Base-by-base conservation (phyloP, 2,888 invertebrate genomes). In the Cyclophora albipunctata region DNA sequence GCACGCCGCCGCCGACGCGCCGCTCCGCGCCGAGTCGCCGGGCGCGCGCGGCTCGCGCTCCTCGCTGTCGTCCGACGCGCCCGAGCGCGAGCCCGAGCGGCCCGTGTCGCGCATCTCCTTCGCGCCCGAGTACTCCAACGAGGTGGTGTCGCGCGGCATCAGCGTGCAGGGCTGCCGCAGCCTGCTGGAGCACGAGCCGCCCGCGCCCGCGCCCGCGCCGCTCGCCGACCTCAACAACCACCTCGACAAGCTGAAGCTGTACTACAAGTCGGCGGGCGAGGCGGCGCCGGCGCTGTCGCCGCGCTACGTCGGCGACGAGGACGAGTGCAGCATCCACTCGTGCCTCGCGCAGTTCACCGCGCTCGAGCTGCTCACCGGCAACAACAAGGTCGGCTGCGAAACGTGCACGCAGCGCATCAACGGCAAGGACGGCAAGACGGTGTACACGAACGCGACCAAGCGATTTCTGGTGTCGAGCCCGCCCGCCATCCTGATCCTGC, bases 311-410 rank as follows among this genome's bases (percentile, higher is more conserved):
- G 92, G 92, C 67, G 93, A 93, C 60, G 94, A 94, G 50, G 93
- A 93, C 43, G 95, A 95, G 64, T 94, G 93, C 75, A 95, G 96
- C 34, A 92, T 98, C 47, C 93, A 94, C 66, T 96, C 97, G 0
- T 98, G 98, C 74, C 91, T 99, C 48, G 94, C 95, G 70, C 96
- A 97, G 76, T 98, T 98, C 82, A 98, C 97, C 0, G 93, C 95
- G 0, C 91, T 95, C 7, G 98, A 99, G 75, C 85, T 97, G 33
- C 92, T 99, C 81, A 95, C 94, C 0, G 98, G 96, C 0, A 94
- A 93, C 74, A 98, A 99, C 79, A 96, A 95, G 82, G 98, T 98
- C 46, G 94, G 95, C 50, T 99, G 99, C 78, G 96, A 96, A 70
- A 91, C 93, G 45, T 99, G 99, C 82, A 96, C 96, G 0, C 92